Base-by-base conservation (phyloP, 2,888 invertebrate species). In the Microdon myrmicae region DNA sequence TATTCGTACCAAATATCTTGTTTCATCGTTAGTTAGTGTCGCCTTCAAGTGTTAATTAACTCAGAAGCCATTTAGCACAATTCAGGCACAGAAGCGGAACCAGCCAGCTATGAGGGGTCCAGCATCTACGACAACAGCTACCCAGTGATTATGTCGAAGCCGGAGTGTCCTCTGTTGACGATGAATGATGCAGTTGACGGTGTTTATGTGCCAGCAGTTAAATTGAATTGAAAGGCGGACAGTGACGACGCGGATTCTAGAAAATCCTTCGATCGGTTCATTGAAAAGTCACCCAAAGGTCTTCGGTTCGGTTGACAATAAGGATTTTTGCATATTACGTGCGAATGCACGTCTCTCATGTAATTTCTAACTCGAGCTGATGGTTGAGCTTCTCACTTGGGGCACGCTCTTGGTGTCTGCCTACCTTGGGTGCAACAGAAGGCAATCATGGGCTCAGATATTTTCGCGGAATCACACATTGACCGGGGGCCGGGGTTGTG, bases 251-350 rank as follows among this genome's bases (percentile, higher is more conserved):
- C 31, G 49, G 38, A 58, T 64, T 64, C 64, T 58, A 43, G 58
- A 64, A 64, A 64, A 64, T 64, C 64, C 58, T 64, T 64, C 53
- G 58, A 64, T 64, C 64, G 56, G 51, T 64, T 58, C 61, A 51
- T 51, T 56, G 56, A 51, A 49, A 49, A 61, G 61, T 56, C 44
- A 32, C 2, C 16, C 8, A 28, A 9, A 14, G 26, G 39, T 22
- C 29, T 12, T 26, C 17, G 45, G 49, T 22, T n/a, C 43, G 49
- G 41, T 45, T n/a, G 28, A 17, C 29, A 64, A 53, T 58, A 58
- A 64, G 51, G 56, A 64, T 64, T 64, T 64, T 64, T 64, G 51
- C 64, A 64, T 64, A 64, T 64, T 47, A 58, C 58, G 45, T 64
- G 44, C 45, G 35, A 29, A 45, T 56, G 35, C 45, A 53, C 58